A percentile compares a stretch with the other conserved stretches of the same genome.
Evolutionary conservation across 1,140 invertebrate genomes (phyloP).

Genomic region (Epicauta chinensis): DNA sequence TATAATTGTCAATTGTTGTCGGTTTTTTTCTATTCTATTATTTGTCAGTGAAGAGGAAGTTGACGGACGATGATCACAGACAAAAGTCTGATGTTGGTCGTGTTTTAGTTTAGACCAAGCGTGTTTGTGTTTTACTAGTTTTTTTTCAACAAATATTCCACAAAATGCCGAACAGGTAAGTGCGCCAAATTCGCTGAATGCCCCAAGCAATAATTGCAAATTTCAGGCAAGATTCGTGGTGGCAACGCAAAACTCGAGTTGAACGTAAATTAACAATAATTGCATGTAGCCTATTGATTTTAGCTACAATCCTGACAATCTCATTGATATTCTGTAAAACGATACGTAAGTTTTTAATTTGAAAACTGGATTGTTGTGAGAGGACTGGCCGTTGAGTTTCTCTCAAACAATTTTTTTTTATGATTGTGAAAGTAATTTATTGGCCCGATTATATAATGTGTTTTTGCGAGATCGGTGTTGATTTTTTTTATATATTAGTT

Average conservation of each 20-base stretch:
- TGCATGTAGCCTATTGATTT: background rate
- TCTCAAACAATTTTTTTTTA: constrained; percentile 2
- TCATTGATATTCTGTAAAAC: constrained; percentile 4
- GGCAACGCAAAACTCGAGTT: constrained; percentile 7
- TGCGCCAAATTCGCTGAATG: background rate
- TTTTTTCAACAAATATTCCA: background rate
- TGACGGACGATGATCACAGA: background rate
- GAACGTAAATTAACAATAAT: constrained; percentile 8
- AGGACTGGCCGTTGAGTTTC: background rate
- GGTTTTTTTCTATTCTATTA: too few relatives aligned
- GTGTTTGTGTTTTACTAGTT: background rate
- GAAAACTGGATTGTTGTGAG: background rate
- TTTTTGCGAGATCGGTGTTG: too few relatives aligned
- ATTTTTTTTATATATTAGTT: too few relatives aligned
- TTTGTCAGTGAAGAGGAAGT: background rate
- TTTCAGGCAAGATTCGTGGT: constrained; percentile 11
- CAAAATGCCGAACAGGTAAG: constrained; percentile 10
- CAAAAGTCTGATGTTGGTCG: background rate
- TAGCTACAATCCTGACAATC: constrained; percentile 1
- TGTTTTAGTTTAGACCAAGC: background rate
- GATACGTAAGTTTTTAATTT: constrained; percentile 2
- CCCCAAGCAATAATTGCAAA: background rate
- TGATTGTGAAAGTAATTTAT: background rate
- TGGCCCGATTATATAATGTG: too few relatives aligned
- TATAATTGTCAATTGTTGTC: too few relatives aligned